A percentile compares a stretch with the other conserved stretches of the same genome.
Evolutionary conservation across 2,113 vertebrate genomes (phyloP).

Genomic region (Ochotona curzoniae): DNA sequence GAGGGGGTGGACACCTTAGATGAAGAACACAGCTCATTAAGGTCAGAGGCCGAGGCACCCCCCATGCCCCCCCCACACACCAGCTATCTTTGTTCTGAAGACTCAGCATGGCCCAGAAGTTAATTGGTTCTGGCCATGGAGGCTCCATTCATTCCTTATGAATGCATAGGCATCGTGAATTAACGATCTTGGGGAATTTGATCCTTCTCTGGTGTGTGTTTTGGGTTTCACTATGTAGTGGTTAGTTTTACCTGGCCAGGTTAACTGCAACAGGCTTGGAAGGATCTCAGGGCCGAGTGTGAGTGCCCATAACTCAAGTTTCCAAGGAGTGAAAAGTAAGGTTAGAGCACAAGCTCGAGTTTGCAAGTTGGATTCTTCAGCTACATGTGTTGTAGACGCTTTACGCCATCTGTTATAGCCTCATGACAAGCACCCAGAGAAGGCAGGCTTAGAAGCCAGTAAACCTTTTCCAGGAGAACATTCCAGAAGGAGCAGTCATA

Average conservation of each 20-base stretch:
- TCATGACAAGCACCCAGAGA: too few relatives aligned
- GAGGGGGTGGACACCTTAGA: neutral
- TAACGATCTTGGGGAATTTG: too few relatives aligned
- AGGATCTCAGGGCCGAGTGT: neutral
- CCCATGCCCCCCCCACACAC: neutral
- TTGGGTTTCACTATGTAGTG: neutral
- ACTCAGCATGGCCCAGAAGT: neutral
- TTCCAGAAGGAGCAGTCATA: constrained; percentile 42
- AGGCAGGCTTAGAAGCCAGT: neutral
- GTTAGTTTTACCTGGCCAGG: neutral
- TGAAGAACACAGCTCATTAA: constrained; percentile 64
- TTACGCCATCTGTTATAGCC: too few relatives aligned
- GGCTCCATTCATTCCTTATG: neutral
- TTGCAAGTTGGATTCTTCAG: neutral
- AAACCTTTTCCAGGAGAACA: constrained; percentile 53
- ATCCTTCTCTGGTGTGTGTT: neutral
- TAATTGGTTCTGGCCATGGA: constrained; percentile 36
- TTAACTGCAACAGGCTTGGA: neutral
- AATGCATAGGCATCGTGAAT: neutral
- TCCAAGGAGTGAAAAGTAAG: too few relatives aligned
- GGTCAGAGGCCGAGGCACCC: neutral
- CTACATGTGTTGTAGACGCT: accelerated
- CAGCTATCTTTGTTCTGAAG: constrained; percentile 50
- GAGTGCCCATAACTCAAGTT: neutral
- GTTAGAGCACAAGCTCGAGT: neutral